A percentile compares a stretch with the other conserved stretches of the same genome.
These are phyloP conservation scores for Potorous gilbertii DNA, from an alignment of 2,797 vertebrate genomes.

Conservation along the genomic window DNA sequence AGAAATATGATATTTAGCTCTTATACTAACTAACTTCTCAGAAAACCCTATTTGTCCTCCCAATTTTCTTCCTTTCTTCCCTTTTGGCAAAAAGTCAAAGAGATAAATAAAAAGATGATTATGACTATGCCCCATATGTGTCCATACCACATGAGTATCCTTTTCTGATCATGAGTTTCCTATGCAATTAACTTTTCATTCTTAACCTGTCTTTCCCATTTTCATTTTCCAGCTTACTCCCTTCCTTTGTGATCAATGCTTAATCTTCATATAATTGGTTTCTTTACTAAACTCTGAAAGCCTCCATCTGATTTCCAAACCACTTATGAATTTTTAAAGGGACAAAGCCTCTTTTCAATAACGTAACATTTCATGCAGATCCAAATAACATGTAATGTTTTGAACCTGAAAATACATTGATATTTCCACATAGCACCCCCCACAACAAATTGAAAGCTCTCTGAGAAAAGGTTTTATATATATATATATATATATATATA, in stretches of 20 bases:
- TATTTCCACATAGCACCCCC: neutral
- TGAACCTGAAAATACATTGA: conserved; percentile 5
- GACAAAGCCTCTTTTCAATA: conserved; percentile 45
- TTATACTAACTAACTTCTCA: conserved; percentile 44
- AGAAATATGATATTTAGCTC: conserved; percentile 20
- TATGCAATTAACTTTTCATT: conserved; percentile 43
- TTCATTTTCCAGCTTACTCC: conserved; percentile 16
- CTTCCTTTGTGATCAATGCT: conserved; percentile 49
- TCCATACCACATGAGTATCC: neutral
- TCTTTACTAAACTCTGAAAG: conserved; percentile 50
- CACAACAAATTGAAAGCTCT: neutral
- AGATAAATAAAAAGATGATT: conserved; percentile 46
- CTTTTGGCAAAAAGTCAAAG: conserved; percentile 51
- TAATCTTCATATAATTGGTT: conserved; percentile 57
- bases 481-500: neutral
- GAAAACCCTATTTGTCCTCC: neutral
- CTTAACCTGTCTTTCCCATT: conserved; percentile 32
- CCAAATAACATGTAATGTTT: conserved; percentile 29
- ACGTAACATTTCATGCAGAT: conserved; percentile 29
- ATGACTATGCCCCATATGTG: conserved; percentile 1
- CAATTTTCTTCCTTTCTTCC: conserved; percentile 57
- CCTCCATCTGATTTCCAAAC: conserved; percentile 38
- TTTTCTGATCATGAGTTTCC: conserved; percentile 54
- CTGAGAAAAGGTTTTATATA: conserved; percentile 13
- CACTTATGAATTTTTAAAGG: conserved; percentile 15